Percentiles rank a stretch among this genome's conserved stretches.
Conservation (phyloP, 1,140 invertebrate genomes). For the Bemisia tabaci region DNA sequence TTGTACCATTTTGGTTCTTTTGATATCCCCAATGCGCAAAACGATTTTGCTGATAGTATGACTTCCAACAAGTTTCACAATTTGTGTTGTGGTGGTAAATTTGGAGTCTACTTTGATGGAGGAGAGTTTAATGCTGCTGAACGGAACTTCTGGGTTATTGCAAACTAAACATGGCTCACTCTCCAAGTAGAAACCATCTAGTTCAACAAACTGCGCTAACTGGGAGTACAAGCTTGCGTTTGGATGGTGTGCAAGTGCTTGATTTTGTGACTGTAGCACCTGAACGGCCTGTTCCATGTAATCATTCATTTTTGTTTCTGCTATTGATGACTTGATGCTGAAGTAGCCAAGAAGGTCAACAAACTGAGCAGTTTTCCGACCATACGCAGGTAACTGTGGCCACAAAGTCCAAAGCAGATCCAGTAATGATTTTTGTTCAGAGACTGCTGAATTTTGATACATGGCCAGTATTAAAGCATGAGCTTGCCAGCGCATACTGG, state of each 20-base stretch:
- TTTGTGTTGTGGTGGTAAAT: constrained; percentile 94
- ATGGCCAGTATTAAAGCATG: constrained; percentile 76
- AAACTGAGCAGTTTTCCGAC: constrained; percentile 87
- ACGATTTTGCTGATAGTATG: constrained; percentile 91
- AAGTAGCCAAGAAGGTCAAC: constrained; percentile 91
- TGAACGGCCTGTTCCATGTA: constrained; percentile 76
- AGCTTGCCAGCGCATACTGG: constrained; percentile 86
- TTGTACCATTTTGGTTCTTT: constrained; percentile 93
- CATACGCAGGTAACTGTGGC: constrained; percentile 80
- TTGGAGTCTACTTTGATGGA: constrained; percentile 91
- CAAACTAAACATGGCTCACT: constrained; percentile 94
- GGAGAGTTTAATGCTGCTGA: constrained; percentile 81
- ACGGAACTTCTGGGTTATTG: constrained; percentile 91
- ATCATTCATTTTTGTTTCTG: constrained; percentile 43
- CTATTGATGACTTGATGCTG: constrained; percentile 58
- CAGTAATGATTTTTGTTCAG: constrained; percentile 63
- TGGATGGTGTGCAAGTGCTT: constrained; percentile 74
- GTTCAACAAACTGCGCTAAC: constrained; percentile 78
- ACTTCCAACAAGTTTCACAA: constrained; percentile 87
- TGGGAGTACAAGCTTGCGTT: constrained; percentile 88
- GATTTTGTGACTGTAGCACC: constrained; percentile 74
- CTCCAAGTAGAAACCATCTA: constrained; percentile 93
- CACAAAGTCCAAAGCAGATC: constrained; percentile 82
- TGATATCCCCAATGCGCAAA: constrained; percentile 85
- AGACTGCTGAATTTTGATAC: constrained; percentile 58